phyloP scores from a whole-genome alignment of 2,888 invertebrate genomes.

The Cordilura impudica region DNA sequence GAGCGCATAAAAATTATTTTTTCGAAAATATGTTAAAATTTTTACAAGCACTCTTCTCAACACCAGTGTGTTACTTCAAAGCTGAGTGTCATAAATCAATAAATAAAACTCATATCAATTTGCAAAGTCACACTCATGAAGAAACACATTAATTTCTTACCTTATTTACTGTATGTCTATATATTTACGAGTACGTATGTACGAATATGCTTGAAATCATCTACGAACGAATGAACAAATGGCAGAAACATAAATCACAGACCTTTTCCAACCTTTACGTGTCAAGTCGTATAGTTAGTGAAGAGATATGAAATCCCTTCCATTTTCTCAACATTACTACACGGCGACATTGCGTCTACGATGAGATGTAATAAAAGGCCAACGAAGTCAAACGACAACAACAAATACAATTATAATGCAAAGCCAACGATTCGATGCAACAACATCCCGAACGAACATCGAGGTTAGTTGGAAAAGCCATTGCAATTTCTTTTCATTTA shows the following conservation, averaged over 20 bases:
- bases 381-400: not conserved
- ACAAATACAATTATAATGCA: conserved; percentile 35
- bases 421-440: not conserved
- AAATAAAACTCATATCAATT: not conserved
- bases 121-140: not conserved
- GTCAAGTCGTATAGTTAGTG: not conserved
- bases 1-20: too few species aligned
- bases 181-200: too few species aligned
- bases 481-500: not conserved
- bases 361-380: not conserved
- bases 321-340: not conserved
- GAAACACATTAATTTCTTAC: not conserved
- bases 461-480: not conserved
- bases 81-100: conserved; percentile 37
- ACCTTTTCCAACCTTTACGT: not conserved
- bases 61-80: not conserved
- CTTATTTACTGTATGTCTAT: not conserved
- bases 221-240: not conserved
- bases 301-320: not conserved
- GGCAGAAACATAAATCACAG: conserved; percentile 18
- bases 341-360: not conserved
- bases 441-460: not conserved
- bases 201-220: too few species aligned
- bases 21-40: too few species aligned
- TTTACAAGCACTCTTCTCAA: too few species aligned